Percentiles rank a stretch among this genome's conserved stretches.
These are phyloP conservation scores for Acanthiza pusilla DNA, from an alignment of 2,797 vertebrate species.

Conservation along the genomic window DNA sequence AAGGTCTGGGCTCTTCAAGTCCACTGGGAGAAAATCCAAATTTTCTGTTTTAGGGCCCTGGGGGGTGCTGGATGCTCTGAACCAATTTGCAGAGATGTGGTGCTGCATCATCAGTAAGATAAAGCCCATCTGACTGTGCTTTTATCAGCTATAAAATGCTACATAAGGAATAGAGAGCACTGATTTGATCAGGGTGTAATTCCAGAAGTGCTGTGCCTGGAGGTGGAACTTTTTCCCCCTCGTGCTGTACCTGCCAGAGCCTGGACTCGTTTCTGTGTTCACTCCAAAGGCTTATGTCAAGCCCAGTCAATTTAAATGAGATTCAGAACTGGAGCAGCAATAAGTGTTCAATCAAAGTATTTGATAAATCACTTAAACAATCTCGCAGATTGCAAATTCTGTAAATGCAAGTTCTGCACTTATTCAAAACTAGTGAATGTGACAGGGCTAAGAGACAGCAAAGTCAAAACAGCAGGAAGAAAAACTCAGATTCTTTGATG, in stretches of 20 bases:
- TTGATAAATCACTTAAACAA: conserved; percentile 70
- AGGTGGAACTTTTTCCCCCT: neutral
- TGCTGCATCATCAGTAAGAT: neutral
- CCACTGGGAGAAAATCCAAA: neutral
- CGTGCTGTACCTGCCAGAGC: neutral
- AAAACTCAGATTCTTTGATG: conserved; percentile 55
- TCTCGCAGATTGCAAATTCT: conserved; percentile 63
- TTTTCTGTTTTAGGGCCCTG: neutral
- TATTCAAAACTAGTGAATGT: conserved; percentile 62
- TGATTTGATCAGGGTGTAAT: neutral
- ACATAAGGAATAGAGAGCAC: neutral
- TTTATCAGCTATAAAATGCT: neutral
- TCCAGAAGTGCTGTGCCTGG: neutral
- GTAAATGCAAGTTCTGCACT: conserved; percentile 61
- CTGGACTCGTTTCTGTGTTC: neutral
- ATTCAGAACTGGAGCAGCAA: conserved; percentile 51
- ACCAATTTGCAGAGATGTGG: neutral
- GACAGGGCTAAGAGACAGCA: conserved; percentile 62
- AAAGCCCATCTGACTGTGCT: neutral
- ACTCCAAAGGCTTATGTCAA: conserved; percentile 54
- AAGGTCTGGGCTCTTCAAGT: neutral
- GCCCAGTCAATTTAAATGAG: conserved; percentile 48
- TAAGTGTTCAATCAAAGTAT: conserved; percentile 59
- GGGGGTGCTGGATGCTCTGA: neutral
- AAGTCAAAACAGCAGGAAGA: conserved; percentile 69